These are phyloP conservation scores for Pristionchus japonicus DNA, from an alignment of 2,888 invertebrate genomes.

Conservation along the genomic window DNA sequence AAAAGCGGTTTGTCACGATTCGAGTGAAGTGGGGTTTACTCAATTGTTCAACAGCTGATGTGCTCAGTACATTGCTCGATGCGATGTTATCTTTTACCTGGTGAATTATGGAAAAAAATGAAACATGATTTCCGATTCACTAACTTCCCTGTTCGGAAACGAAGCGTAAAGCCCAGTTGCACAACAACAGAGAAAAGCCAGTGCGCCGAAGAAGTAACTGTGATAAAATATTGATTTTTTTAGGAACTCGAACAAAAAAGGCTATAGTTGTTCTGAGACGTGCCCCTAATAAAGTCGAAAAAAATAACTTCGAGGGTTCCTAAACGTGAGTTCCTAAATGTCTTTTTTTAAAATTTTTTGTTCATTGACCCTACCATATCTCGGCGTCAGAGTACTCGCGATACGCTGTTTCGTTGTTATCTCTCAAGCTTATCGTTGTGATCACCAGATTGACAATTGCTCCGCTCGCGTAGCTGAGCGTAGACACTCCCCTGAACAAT, in stretches of 20 bases:
- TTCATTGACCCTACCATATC: no score
- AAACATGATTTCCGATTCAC: no score
- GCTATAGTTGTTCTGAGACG: no score
- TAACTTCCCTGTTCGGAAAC: neutral
- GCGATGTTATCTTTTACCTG: neutral
- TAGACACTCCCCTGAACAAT: no score
- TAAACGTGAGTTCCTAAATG: no score
- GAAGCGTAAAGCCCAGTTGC: neutral
- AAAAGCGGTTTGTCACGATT: neutral
- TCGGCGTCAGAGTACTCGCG: slow-evolving; percentile 6
- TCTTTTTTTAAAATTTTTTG: no score
- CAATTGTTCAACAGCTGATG: neutral
- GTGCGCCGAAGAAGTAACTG: slow-evolving; percentile 4
- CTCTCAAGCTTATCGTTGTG: neutral
- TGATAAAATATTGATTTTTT: neutral
- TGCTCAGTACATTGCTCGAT: neutral
- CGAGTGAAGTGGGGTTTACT: neutral
- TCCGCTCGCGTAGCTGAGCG: neutral
- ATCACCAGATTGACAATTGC: neutral
- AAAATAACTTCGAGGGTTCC: no score
- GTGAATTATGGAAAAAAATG: neutral
- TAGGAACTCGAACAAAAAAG: neutral
- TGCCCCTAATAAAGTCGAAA: no score
- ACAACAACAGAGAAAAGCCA: neutral
- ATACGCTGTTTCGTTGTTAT: neutral